phyloP scores from a whole-genome alignment of 1,140 invertebrate genomes.

The Chymomyza costata region DNA sequence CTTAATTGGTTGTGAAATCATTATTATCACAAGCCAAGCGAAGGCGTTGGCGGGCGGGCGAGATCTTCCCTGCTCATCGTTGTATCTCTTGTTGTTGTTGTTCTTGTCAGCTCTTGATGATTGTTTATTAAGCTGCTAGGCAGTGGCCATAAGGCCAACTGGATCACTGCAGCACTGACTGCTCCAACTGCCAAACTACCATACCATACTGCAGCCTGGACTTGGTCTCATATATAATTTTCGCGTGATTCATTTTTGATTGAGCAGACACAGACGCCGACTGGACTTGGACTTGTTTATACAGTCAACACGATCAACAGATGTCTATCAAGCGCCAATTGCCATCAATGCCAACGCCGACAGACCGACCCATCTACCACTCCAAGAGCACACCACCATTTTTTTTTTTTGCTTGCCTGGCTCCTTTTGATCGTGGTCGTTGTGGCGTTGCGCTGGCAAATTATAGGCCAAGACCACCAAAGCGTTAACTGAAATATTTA shows the following conservation, averaged over 20 bases:
- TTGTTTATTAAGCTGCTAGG: conserved; percentile 40
- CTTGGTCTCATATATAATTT: conserved; percentile 67
- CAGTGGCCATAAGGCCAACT: too few relatives aligned
- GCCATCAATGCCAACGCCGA: conserved; percentile 16
- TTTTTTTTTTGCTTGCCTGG: too few relatives aligned
- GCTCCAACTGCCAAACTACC: conserved; percentile 2
- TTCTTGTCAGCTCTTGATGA: conserved; percentile 39
- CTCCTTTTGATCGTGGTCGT: too few relatives aligned
- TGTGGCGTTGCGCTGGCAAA: conserved; percentile 28
- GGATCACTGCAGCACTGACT: conserved; percentile 12
- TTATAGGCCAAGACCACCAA: conserved; percentile 72
- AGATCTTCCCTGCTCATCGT: neutral
- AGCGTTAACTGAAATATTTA: conserved; percentile 74
- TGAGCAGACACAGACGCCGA: conserved; percentile 30
- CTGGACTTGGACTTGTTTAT: conserved; percentile 50
- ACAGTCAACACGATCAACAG: conserved; percentile 47
- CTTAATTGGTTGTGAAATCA: conserved; percentile 74
- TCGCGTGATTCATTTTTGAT: conserved; percentile 72
- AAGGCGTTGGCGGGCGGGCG: neutral
- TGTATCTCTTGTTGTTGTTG: conserved; percentile 27
- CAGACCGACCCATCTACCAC: too few relatives aligned
- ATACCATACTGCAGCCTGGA: conserved; percentile 11
- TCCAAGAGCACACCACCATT: too few relatives aligned
- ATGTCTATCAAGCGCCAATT: conserved; percentile 35
- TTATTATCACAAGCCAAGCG: conserved; percentile 66